Conservation (phyloP, 92 coral and sea anemone species). For the Zoanthus sansibaricus region DNA sequence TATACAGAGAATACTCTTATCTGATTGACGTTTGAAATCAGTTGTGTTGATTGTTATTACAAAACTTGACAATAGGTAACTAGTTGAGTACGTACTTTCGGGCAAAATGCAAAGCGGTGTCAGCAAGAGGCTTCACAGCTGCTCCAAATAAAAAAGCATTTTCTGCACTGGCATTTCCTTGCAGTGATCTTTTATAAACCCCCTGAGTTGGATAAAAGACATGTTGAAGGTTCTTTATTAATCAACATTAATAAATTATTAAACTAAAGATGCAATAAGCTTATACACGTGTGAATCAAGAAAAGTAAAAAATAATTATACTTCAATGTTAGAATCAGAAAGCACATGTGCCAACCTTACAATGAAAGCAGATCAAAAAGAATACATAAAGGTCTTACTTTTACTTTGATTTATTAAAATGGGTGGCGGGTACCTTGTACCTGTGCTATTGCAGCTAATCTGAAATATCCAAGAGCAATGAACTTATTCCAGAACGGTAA, state of each 20-base stretch:
- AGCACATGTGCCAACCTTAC: no score
- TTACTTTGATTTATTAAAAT: no score
- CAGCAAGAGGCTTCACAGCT: conserved; percentile 78
- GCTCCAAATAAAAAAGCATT: conserved; percentile 76
- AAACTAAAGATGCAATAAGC: no score
- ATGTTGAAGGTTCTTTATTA: no score
- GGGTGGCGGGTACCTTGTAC: conserved; percentile 70
- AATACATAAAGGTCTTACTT: no score
- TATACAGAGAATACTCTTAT: neutral
- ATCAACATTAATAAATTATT: no score
- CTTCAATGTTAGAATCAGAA: no score
- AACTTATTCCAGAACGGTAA: conserved; percentile 80
- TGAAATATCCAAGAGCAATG: conserved; percentile 82
- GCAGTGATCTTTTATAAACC: conserved; percentile 82
- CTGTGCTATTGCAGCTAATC: conserved; percentile 96
- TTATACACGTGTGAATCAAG: no score
- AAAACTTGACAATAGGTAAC: neutral
- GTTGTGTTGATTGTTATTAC: neutral
- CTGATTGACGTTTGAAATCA: neutral
- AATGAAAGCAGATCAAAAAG: no score
- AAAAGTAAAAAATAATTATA: no score
- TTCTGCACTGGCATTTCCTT: conserved; percentile 94
- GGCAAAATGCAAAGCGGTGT: conserved; percentile 71
- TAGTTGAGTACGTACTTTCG: conserved; percentile 34
- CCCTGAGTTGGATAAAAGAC: conserved; percentile 68